Evolutionary conservation across 2,888 invertebrate genomes (phyloP).

Genomic region (Cerceris ruficornis): DNA sequence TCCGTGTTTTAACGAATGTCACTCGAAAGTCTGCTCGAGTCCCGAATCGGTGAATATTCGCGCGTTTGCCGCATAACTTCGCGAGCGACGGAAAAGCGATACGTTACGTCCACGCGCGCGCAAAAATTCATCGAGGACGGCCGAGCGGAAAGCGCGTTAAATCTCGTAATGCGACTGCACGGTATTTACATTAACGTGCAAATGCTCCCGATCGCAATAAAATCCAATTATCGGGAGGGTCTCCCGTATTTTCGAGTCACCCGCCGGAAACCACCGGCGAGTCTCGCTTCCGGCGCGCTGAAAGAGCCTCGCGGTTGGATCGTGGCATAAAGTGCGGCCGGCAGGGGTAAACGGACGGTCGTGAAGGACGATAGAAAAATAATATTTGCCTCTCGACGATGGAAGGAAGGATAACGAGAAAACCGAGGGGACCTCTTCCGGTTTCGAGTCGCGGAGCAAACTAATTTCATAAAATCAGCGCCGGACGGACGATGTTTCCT

Average conservation of each 20-base stretch:
- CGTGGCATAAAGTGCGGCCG: neutral
- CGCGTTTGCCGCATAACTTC: neutral
- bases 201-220: constrained; percentile 5
- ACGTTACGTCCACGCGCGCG: neutral
- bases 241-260: no score
- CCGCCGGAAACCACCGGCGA: constrained; percentile 4
- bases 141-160: neutral
- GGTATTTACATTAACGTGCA: constrained; percentile 1
- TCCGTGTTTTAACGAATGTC: neutral
- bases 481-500: constrained; percentile 28
- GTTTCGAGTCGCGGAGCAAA: constrained; percentile 59
- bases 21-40: neutral
- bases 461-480: constrained; percentile 74
- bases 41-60: neutral
- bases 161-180: constrained; percentile 11
- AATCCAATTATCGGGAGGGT: constrained; percentile 13
- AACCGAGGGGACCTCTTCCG: neutral
- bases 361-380: neutral
- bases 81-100: neutral
- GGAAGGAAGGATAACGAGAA: neutral
- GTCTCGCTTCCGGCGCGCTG: no score
- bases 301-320: no score
- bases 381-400: constrained; percentile 1
- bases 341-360: neutral
- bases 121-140: no score